Evolutionary conservation across 2,113 vertebrate species (phyloP).

Genomic region (Oophaga pumilio): DNA sequence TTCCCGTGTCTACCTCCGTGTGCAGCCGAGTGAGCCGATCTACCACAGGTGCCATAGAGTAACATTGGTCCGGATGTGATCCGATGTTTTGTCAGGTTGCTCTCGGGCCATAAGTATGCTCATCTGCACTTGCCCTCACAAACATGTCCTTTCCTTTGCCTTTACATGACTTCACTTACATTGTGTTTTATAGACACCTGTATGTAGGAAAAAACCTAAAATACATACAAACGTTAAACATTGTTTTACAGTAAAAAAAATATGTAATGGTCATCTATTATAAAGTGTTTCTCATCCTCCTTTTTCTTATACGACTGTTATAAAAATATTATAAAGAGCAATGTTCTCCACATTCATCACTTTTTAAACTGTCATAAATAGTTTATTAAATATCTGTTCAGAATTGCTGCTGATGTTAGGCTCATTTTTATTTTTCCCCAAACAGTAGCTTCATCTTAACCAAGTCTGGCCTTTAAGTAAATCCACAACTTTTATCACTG

Average conservation of each 20-base stretch:
- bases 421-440: not conserved
- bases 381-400: not conserved
- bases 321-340: conserved; percentile 1
- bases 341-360: not conserved
- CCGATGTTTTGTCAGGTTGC: too few species aligned
- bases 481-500: not conserved
- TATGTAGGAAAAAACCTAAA: too few species aligned
- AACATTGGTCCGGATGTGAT: too few species aligned
- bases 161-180: too few species aligned
- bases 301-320: not conserved
- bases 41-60: too few species aligned
- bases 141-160: too few species aligned
- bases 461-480: not conserved
- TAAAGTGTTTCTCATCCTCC: not conserved
- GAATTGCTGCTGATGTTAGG: not conserved
- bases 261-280: not conserved
- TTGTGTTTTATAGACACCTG: too few species aligned
- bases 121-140: too few species aligned
- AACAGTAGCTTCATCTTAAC: not conserved
- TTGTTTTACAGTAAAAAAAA: not conserved
- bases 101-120: too few species aligned
- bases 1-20: too few species aligned
- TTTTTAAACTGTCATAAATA: conserved; percentile 1
- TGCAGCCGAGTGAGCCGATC: too few species aligned
- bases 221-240: too few species aligned